Evolutionary conservation across 2,113 vertebrate genomes (phyloP).

Genomic region (Mus spicilegus): DNA sequence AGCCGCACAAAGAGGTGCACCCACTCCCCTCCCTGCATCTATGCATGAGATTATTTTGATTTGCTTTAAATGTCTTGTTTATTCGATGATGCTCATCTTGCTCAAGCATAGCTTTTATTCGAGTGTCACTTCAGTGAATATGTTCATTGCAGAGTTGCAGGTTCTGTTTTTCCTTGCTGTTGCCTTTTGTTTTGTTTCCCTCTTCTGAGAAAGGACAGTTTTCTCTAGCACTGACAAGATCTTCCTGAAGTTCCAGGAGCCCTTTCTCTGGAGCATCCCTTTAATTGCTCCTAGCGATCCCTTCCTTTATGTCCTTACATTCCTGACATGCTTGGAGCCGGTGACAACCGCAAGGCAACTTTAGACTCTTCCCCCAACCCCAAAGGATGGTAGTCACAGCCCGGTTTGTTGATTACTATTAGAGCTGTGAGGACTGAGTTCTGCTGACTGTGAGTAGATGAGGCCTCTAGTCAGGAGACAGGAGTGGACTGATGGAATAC

Average conservation of each 20-base stretch:
- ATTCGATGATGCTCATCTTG: background rate
- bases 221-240: constrained; percentile 29
- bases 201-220: background rate
- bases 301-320: background rate
- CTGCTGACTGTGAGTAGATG: background rate
- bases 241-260: background rate
- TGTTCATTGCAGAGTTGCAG: background rate
- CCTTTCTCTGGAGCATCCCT: background rate
- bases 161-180: background rate
- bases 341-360: background rate
- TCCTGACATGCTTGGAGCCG: background rate
- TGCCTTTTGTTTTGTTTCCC: background rate
- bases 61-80: constrained; percentile 1
- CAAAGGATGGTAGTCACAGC: background rate
- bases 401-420: background rate
- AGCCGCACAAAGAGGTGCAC: background rate
- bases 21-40: background rate
- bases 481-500: background rate
- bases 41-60: background rate
- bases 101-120: background rate
- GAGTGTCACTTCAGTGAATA: background rate
- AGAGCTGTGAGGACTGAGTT: background rate
- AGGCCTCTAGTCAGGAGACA: background rate
- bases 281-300: background rate
- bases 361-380: background rate